Conservation (phyloP, 2,797 vertebrate species). For the Fistularia commersonii region DNA sequence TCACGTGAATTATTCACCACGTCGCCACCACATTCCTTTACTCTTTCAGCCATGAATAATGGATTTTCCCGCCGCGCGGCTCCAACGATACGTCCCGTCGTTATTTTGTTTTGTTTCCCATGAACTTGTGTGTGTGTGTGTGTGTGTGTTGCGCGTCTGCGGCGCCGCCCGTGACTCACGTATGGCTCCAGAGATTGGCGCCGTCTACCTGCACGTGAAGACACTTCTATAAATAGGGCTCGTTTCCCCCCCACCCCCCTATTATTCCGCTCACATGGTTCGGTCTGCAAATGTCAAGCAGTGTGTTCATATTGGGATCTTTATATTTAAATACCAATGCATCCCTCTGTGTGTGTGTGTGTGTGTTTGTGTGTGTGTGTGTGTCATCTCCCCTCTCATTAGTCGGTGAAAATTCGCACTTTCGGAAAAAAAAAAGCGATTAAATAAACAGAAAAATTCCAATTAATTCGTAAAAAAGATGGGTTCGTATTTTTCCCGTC, state of each 20-base stretch:
- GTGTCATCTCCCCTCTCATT: slow-evolving; percentile 19
- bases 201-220: slow-evolving; percentile 42
- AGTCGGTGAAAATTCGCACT: slow-evolving; percentile 34
- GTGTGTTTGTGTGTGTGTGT: slow-evolving; percentile 4
- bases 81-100: slow-evolving; percentile 61
- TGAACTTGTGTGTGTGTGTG: slow-evolving; percentile 45
- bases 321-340: slow-evolving; percentile 25
- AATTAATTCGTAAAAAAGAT: too few relatives aligned
- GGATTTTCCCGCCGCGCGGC: slow-evolving; percentile 51
- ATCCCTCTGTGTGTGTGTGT: too few relatives aligned
- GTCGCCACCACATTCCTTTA: slow-evolving; percentile 58
- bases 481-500: too few relatives aligned
- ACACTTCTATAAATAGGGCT: slow-evolving; percentile 47
- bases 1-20: slow-evolving; percentile 68
- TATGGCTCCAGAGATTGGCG: slow-evolving; percentile 37
- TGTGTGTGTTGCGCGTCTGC: slow-evolving; percentile 45
- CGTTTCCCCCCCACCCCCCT: slow-evolving; percentile 17
- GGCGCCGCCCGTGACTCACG: slow-evolving; percentile 52
- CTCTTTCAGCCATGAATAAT: slow-evolving; percentile 65
- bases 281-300: slow-evolving; percentile 49
- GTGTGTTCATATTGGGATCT: slow-evolving; percentile 15
- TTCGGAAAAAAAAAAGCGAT: background rate
- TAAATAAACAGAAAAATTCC: too few relatives aligned
- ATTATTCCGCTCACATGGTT: slow-evolving; percentile 42
- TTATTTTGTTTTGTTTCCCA: slow-evolving; percentile 51